Base-by-base conservation (phyloP, 2,113 vertebrate species). In the Scolopax mira region DNA sequence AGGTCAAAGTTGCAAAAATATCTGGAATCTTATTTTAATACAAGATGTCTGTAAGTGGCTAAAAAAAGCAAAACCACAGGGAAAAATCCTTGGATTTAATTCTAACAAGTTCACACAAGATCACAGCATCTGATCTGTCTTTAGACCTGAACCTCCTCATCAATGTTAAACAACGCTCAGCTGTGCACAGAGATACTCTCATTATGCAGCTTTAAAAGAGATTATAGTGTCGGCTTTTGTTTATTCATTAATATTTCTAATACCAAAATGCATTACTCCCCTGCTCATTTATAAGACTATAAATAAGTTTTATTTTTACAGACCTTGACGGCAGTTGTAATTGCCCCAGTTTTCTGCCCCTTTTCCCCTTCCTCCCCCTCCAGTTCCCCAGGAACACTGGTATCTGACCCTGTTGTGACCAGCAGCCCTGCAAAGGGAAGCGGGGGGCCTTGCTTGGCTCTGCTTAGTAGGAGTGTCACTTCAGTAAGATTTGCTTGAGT, bases 281-380 rank as follows among this genome's bases (percentile, higher is more conserved):
- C 35, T 30, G 23, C 5, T 89, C 3, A 30, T 54, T 82, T 87
- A 41, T 14, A 60, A 4, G 23, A 25, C 23, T 67, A 19, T 18
- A 81, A 74, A 41, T 8, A 67, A 54, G 13, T 17, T 44, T 58
- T 66, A 13, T 37, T 86, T 94, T 81, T 46, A 60, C 18, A 42
- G 49, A 11, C 13, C 21, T 69, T 2, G 3, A 9, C 4, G 46
- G 28, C 8, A 78, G 37, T 52, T 37, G 15, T 5, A 54, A 58
- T 7, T 27, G 3, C 25, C 24, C 42, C 3, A 0, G 9, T 42
- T 62, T 85, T 5, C 28, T 54, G 22, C 1, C 10, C 9, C 14
- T 44, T 65, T 80, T 4, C 13, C 39, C 23, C 2, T 6, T 65
- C 37, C 37, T 42, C 11, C 9, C 18, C 42, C 2, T 5, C 3